Percentiles rank a stretch among this genome's conserved stretches.
Evolutionary conservation across 1,140 invertebrate genomes (phyloP).

Genomic region (Vanessa atalanta): DNA sequence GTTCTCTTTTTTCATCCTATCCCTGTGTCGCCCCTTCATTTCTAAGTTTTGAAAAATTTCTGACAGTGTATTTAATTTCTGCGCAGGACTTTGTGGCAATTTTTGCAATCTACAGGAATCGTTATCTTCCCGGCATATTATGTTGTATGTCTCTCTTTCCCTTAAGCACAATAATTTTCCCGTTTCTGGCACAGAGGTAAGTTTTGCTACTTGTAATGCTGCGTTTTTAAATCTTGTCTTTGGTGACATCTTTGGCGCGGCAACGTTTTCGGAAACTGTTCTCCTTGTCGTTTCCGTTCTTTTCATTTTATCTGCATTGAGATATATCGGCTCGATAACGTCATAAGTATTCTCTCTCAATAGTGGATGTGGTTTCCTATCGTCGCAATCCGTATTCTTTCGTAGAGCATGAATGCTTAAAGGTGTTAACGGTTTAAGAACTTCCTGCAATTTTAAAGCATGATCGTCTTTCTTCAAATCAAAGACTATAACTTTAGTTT

Average conservation of each 20-base stretch:
- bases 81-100: constrained; percentile 58
- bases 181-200: constrained; percentile 63
- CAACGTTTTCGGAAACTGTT: constrained; percentile 29
- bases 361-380: constrained; percentile 60
- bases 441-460: constrained; percentile 60
- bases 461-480: constrained; percentile 57
- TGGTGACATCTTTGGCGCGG: constrained; percentile 53
- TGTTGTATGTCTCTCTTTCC: constrained; percentile 56
- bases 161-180: constrained; percentile 69
- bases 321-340: constrained; percentile 67
- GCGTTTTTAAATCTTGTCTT: constrained; percentile 74
- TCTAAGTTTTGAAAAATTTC: constrained; percentile 73
- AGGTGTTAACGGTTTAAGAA: constrained; percentile 66
- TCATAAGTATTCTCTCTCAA: constrained; percentile 74
- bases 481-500: constrained; percentile 71
- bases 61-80: constrained; percentile 63
- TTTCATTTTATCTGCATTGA: constrained; percentile 54
- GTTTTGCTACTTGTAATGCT: constrained; percentile 65
- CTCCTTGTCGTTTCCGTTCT: constrained; percentile 43
- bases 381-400: constrained; percentile 48
- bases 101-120: constrained; percentile 58
- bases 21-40: constrained; percentile 63
- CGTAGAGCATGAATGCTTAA: constrained; percentile 59
- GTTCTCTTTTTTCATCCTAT: constrained; percentile 74
- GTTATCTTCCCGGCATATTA: constrained; percentile 46